A percentile compares a stretch with the other conserved stretches of the same genome.
Evolutionary conservation across 2,888 invertebrate genomes (phyloP).

Genomic region (Stomorhina lunata): DNA sequence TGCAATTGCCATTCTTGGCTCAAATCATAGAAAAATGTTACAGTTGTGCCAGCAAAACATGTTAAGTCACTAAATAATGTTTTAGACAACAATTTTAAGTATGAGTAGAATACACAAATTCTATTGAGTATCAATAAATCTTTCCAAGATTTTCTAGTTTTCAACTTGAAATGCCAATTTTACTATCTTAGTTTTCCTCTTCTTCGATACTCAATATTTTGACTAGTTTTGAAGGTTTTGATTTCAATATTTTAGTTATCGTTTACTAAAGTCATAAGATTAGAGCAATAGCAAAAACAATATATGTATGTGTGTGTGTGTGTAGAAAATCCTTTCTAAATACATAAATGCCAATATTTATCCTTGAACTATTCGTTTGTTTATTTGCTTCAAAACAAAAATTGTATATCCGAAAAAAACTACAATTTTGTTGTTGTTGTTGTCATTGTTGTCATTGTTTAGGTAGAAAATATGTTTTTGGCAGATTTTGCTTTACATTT

Average conservation of each 20-base stretch:
- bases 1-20: background rate
- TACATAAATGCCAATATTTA: slow-evolving; percentile 52
- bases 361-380: slow-evolving; percentile 52
- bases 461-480: too few relatives aligned
- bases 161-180: slow-evolving; percentile 38
- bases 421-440: too few relatives aligned
- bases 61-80: background rate
- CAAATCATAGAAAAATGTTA: background rate
- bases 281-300: background rate
- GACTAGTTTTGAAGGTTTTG: slow-evolving; percentile 16
- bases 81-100: background rate
- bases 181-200: background rate
- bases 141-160: slow-evolving; percentile 10
- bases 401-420: too few relatives aligned
- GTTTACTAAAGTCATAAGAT: background rate
- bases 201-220: background rate
- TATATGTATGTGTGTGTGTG: too few relatives aligned
- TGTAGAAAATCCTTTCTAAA: slow-evolving; percentile 23
- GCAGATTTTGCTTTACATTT: too few relatives aligned
- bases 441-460: too few relatives aligned
- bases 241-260: background rate
- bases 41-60: background rate
- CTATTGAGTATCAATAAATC: slow-evolving; percentile 22
- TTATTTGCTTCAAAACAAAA: slow-evolving; percentile 20
- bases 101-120: too few relatives aligned